A percentile compares a stretch with the other conserved stretches of the same genome.
Conservation (phyloP, 2,797 vertebrate species). For the Molossus molossus region DNA sequence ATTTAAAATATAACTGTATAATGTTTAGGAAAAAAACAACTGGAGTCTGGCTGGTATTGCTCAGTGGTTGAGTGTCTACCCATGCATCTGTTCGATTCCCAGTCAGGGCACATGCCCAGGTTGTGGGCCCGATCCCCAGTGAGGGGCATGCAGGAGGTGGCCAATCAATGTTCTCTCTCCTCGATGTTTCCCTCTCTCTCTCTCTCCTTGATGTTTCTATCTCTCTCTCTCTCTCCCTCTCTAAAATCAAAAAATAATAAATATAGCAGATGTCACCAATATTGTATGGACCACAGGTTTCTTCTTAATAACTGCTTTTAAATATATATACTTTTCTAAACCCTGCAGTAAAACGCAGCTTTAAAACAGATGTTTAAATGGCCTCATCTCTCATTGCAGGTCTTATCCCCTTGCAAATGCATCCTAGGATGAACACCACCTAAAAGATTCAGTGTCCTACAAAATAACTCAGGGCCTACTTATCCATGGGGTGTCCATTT, state of each 20-base stretch:
- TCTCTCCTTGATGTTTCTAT: too few species aligned
- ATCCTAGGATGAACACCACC: not conserved
- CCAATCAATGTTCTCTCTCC: too few species aligned
- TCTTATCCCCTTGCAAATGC: conserved; percentile 6
- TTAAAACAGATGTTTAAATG: conserved; percentile 29
- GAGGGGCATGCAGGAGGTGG: too few species aligned
- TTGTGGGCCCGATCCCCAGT: too few species aligned
- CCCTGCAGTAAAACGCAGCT: not conserved
- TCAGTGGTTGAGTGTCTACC: too few species aligned
- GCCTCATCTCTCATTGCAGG: not conserved
- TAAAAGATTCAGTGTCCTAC: not conserved
- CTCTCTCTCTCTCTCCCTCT: too few species aligned
- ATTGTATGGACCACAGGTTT: not conserved
- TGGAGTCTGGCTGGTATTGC: too few species aligned
- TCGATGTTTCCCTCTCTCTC: too few species aligned
- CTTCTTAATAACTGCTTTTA: conserved; percentile 49
- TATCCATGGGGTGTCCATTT: conserved; percentile 60
- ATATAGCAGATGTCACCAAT: not conserved
- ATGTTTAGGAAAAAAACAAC: not conserved
- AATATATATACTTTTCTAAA: conserved; percentile 68
- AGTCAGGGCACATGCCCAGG: too few species aligned
- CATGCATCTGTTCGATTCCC: too few species aligned
- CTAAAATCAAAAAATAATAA: too few species aligned
- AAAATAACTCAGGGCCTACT: conserved; percentile 61
- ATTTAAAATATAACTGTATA: not conserved